A percentile compares a stretch with the other conserved stretches of the same genome.
These are phyloP conservation scores for Patella caerulea DNA, from an alignment of 2,888 invertebrate genomes.

Conservation along the genomic window DNA sequence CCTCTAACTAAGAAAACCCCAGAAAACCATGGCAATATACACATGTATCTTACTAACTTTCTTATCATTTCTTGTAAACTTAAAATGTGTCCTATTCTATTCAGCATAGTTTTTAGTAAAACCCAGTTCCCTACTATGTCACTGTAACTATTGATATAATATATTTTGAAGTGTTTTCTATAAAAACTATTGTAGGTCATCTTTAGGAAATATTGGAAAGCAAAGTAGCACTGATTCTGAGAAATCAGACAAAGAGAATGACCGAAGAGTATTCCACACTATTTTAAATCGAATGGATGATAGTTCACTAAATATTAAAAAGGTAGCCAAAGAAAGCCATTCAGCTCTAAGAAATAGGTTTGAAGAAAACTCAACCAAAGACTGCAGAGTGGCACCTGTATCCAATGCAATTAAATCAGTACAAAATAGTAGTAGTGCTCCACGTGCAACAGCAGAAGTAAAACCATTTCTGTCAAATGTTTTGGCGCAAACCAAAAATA, in stretches of 20 bases:
- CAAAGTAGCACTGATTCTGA: constrained; percentile 36
- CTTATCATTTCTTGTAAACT: too few species aligned
- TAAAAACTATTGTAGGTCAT: constrained; percentile 19
- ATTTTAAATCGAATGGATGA: constrained; percentile 21
- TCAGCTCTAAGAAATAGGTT: background rate
- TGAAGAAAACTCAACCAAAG: background rate
- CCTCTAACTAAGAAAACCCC: too few species aligned
- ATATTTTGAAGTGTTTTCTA: background rate
- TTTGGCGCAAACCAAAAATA: background rate
- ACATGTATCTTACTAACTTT: too few species aligned
- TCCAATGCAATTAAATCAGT: too few species aligned
- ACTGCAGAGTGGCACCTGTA: background rate
- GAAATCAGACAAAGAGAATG: constrained; percentile 35
- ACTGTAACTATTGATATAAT: background rate
- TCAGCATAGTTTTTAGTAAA: background rate
- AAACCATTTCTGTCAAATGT: background rate
- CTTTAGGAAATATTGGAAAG: constrained; percentile 15
- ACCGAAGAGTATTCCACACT: constrained; percentile 21
- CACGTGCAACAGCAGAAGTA: background rate
- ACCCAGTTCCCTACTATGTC: background rate
- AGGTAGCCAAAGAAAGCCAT: background rate
- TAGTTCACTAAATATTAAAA: background rate
- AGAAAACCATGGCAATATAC: too few species aligned
- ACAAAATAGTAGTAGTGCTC: background rate
- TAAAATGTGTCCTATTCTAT: background rate